Percentiles rank a stretch among this genome's conserved stretches.
Conservation (phyloP, 2,797 vertebrate species). For the Megalops cyprinoides region DNA sequence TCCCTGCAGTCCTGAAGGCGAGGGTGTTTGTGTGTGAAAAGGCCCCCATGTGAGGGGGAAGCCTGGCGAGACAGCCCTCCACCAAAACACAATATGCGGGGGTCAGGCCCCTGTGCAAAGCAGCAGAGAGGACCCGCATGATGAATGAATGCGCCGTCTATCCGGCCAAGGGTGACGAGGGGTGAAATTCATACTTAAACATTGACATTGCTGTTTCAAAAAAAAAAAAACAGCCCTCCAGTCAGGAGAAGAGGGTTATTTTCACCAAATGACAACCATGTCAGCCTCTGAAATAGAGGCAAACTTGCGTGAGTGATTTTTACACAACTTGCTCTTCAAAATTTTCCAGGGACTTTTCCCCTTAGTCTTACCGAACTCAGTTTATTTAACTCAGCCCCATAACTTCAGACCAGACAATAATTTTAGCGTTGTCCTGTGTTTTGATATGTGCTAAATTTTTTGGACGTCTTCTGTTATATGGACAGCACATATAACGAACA, state of each 20-base stretch:
- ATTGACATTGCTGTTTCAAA: conserved; percentile 44
- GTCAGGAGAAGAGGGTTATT: too few relatives aligned
- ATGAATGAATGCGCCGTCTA: conserved; percentile 72
- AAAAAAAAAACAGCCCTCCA: conserved; percentile 7
- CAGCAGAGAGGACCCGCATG: conserved; percentile 74
- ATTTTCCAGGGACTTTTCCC: too few relatives aligned
- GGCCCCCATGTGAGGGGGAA: conserved; percentile 75
- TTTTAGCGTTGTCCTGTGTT: too few relatives aligned
- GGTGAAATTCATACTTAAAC: conserved; percentile 70
- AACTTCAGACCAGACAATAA: too few relatives aligned
- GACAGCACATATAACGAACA: neutral
- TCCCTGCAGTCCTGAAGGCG: conserved; percentile 78
- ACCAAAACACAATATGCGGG: conserved; percentile 85
- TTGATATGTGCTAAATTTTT: neutral
- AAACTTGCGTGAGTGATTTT: neutral
- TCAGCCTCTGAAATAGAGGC: too few relatives aligned
- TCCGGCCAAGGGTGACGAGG: conserved; percentile 68
- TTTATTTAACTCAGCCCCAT: too few relatives aligned
- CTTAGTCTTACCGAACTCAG: too few relatives aligned
- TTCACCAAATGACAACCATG: too few relatives aligned
- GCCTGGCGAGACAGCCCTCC: conserved; percentile 80
- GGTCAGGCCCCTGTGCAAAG: conserved; percentile 83
- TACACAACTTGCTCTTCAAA: too few relatives aligned
- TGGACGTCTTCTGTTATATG: neutral
- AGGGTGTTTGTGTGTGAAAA: conserved; percentile 77